Evolutionary conservation across 2,113 vertebrate genomes (phyloP).

Genomic region (Nothoprocta pentlandii): DNA sequence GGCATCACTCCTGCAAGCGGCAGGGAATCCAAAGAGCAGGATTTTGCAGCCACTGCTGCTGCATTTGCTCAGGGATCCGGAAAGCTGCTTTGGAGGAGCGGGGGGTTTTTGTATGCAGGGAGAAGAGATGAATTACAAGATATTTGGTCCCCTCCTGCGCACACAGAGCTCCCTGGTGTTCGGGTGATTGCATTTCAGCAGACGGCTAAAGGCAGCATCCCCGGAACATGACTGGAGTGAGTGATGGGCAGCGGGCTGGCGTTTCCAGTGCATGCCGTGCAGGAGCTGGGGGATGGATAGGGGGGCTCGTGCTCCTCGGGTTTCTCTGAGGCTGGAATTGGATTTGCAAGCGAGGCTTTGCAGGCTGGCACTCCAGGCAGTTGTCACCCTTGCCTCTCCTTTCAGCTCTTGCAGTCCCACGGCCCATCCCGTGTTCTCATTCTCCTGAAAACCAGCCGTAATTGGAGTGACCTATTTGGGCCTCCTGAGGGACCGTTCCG

Average conservation of each 20-base stretch:
- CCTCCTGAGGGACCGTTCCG: background rate
- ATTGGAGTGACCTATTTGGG: background rate
- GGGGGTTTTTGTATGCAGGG: conserved; percentile 6
- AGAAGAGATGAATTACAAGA: conserved; percentile 31
- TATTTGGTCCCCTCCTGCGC: conserved; percentile 10
- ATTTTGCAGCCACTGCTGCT: conserved; percentile 7
- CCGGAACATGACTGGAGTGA: background rate
- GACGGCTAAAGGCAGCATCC: background rate
- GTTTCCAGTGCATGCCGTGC: background rate
- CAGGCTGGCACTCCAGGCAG: background rate
- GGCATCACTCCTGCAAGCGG: background rate
- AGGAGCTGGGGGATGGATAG: background rate
- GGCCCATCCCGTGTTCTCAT: background rate
- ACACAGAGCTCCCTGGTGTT: conserved; percentile 11
- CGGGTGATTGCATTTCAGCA: conserved; percentile 29
- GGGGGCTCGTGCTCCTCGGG: background rate
- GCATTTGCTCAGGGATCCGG: background rate
- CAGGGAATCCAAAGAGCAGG: conserved; percentile 39
- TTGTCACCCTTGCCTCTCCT: background rate
- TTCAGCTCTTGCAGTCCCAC: background rate
- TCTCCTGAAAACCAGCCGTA: background rate
- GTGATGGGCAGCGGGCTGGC: background rate
- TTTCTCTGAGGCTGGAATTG: background rate
- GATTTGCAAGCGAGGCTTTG: background rate
- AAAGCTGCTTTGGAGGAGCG: conserved; percentile 22